Evolutionary conservation across 2,888 invertebrate species (phyloP).

Genomic region (Heterodera filipjevi): DNA sequence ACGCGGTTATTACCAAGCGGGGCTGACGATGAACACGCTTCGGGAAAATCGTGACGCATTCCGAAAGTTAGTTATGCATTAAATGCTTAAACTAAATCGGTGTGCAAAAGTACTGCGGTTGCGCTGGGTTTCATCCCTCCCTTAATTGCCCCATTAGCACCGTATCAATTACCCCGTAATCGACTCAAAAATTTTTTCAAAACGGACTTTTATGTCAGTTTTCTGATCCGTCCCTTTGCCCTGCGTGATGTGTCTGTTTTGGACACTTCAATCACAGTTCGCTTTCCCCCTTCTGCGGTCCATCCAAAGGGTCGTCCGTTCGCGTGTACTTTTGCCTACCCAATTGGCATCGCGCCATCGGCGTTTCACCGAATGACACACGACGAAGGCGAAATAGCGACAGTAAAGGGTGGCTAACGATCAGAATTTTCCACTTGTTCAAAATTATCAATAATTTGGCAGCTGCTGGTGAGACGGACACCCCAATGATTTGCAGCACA

Average conservation of each 20-base stretch:
- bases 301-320: not conserved
- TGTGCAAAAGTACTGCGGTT: too few species aligned
- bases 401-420: constrained; percentile 78
- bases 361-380: constrained; percentile 86
- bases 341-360: constrained; percentile 80
- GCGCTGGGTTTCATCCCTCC: too few species aligned
- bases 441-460: too few species aligned
- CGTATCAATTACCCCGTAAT: too few species aligned
- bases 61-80: too few species aligned
- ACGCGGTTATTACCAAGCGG: too few species aligned
- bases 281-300: constrained; percentile 63
- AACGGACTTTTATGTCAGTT: constrained; percentile 71
- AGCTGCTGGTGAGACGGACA: constrained; percentile 36
- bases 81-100: too few species aligned
- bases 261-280: constrained; percentile 70
- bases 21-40: too few species aligned
- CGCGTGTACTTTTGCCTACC: constrained; percentile 73
- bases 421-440: constrained; percentile 43
- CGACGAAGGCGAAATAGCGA: constrained; percentile 83
- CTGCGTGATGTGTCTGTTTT: constrained; percentile 76
- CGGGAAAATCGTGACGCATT: too few species aligned
- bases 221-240: constrained; percentile 79
- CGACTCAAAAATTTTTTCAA: too few species aligned
- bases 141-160: too few species aligned
- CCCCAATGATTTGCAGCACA: constrained; percentile 47